A percentile compares a stretch with the other conserved stretches of the same genome.
phyloP scores from a whole-genome alignment of 2,888 invertebrate genomes.

The Trissonchulus sp. region DNA sequence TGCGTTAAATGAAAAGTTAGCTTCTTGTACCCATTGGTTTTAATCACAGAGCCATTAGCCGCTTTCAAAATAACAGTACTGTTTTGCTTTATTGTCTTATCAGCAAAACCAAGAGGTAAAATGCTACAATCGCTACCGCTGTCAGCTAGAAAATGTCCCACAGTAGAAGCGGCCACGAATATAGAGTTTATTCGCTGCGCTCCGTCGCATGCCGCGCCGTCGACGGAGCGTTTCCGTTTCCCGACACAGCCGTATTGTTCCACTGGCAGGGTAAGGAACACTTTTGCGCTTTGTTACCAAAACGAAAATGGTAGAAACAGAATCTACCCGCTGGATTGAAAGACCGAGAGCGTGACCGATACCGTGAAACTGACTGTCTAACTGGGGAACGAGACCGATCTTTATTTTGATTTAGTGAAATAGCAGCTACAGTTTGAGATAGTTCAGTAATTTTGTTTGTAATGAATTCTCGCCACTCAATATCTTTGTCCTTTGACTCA shows the following conservation, averaged over 20 bases:
- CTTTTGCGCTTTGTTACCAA: slow-evolving; percentile 17
- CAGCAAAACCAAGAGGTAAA: slow-evolving; percentile 12
- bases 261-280: slow-evolving; percentile 20
- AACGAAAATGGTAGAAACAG: slow-evolving; percentile 21
- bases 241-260: not conserved
- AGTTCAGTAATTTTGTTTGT: too few species aligned
- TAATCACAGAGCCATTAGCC: too few species aligned
- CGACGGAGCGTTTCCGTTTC: slow-evolving; percentile 12
- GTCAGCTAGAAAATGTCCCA: slow-evolving; percentile 12
- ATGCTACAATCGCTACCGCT: slow-evolving; percentile 23
- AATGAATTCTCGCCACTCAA: too few species aligned
- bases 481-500: too few species aligned
- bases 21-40: too few species aligned
- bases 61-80: too few species aligned
- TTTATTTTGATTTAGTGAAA: not conserved
- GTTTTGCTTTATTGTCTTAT: too few species aligned
- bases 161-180: slow-evolving; percentile 5
- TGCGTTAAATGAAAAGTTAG: too few species aligned
- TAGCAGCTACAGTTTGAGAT: not conserved
- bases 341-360: not conserved
- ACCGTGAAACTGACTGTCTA: not conserved
- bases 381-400: not conserved
- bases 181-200: not conserved
- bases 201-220: slow-evolving; percentile 2
- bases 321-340: slow-evolving; percentile 16